Evolutionary conservation across 2,113 vertebrate species (phyloP).

Genomic region (Laterallus jamaicensis): DNA sequence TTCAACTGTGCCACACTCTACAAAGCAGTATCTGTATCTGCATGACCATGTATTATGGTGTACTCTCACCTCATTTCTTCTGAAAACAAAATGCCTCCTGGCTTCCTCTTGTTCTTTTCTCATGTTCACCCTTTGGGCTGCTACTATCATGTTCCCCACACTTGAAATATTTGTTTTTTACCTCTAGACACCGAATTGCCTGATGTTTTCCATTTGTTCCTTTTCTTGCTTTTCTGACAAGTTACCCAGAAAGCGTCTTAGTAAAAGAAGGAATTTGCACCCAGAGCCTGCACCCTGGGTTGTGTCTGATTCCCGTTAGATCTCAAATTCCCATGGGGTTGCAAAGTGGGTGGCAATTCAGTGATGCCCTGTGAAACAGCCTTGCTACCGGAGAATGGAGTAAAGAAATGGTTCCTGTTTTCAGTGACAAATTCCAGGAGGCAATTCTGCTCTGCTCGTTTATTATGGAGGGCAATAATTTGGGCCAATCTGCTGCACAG

Average conservation of each 20-base stretch:
- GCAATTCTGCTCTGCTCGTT: background rate
- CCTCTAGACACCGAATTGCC: background rate
- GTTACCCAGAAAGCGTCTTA: background rate
- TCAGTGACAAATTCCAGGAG: background rate
- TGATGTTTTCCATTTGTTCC: background rate
- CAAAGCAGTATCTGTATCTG: background rate
- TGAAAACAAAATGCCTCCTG: background rate
- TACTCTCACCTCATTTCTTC: background rate
- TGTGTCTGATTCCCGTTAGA: background rate
- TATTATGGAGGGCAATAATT: background rate
- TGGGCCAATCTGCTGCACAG: background rate
- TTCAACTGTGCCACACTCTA: background rate
- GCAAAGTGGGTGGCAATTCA: background rate
- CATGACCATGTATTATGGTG: background rate
- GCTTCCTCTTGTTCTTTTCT: background rate
- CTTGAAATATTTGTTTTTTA: background rate
- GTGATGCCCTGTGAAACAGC: background rate
- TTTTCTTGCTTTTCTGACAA: background rate
- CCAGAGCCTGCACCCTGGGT: background rate
- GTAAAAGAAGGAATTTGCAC: background rate
- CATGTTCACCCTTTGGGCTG: background rate
- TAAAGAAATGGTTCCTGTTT: background rate
- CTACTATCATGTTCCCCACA: background rate
- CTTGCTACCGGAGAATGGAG: background rate
- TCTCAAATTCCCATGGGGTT: background rate